These are phyloP conservation scores for Ceratina calcarata DNA, from an alignment of 1,140 invertebrate genomes.

Conservation along the genomic window DNA sequence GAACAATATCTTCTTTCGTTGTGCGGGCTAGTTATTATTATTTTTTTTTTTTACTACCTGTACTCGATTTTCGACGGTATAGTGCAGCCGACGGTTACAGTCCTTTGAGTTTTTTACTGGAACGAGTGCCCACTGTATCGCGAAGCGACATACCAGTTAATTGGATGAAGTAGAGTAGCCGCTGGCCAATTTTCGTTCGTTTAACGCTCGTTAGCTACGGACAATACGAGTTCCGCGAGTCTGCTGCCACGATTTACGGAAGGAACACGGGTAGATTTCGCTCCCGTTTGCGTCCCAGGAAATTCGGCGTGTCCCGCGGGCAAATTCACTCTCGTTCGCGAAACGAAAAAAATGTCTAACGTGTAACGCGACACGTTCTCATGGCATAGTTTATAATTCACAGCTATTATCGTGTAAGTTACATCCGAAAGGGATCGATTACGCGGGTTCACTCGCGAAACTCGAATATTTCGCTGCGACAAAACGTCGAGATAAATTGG, in stretches of 20 bases:
- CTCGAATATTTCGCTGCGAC: background rate
- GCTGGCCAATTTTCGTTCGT: conserved; percentile 16
- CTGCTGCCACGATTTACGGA: background rate
- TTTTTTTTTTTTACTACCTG: no score
- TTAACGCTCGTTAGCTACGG: conserved; percentile 16
- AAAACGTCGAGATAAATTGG: conserved; percentile 7
- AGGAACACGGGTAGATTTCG: background rate
- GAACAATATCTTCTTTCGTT: no score
- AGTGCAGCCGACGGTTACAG: background rate
- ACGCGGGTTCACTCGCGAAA: background rate
- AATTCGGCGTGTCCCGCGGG: no score
- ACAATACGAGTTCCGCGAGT: background rate
- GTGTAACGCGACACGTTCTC: no score
- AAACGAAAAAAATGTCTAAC: no score
- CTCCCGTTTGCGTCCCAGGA: no score
- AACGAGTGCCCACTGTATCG: background rate
- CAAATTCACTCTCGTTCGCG: no score
- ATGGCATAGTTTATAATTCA: background rate
- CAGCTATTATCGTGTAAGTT: conserved; percentile 6
- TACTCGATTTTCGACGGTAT: no score
- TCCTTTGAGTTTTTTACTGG: background rate
- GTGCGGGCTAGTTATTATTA: no score
- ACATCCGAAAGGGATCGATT: background rate
- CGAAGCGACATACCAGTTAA: conserved; percentile 4
- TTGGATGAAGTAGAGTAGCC: conserved; percentile 1